A percentile compares a stretch with the other conserved stretches of the same genome.
These are phyloP conservation scores for Acanthurus tractus DNA, from an alignment of 2,797 vertebrate species.

Conservation along the genomic window DNA sequence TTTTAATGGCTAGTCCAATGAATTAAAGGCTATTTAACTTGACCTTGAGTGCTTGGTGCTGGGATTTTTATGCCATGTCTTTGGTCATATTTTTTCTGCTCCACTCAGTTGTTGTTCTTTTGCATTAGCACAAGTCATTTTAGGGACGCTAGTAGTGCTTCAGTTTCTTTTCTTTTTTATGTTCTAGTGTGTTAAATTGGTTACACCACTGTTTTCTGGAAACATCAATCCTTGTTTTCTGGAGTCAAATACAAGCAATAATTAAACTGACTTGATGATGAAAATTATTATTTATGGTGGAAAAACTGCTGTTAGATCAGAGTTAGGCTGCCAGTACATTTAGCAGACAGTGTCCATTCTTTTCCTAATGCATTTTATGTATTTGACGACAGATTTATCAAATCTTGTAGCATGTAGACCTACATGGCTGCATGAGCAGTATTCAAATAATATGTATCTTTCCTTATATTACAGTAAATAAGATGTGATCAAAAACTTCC, in stretches of 20 bases:
- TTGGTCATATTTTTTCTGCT: too few species aligned
- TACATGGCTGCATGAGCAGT: neutral
- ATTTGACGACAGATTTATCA: neutral
- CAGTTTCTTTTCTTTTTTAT: too few species aligned
- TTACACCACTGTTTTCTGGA: too few species aligned
- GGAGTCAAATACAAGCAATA: neutral
- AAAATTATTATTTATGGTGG: neutral
- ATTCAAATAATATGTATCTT: neutral
- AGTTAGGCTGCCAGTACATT: neutral
- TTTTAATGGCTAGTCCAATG: too few species aligned
- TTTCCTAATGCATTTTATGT: neutral
- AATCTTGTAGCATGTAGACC: neutral
- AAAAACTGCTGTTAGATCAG: neutral
- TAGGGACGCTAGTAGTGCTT: too few species aligned
- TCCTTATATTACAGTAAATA: too few species aligned
- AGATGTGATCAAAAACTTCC: too few species aligned
- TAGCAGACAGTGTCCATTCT: neutral
- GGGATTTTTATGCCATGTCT: too few species aligned
- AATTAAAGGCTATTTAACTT: too few species aligned
- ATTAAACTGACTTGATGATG: slow-evolving; percentile 14
- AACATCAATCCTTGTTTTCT: neutral
- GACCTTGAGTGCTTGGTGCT: too few species aligned
- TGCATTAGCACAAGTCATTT: too few species aligned
- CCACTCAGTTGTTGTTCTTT: too few species aligned
- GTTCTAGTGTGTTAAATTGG: neutral